Conservation (phyloP, 2,113 vertebrate species). For the Atherinomorus stipes region DNA sequence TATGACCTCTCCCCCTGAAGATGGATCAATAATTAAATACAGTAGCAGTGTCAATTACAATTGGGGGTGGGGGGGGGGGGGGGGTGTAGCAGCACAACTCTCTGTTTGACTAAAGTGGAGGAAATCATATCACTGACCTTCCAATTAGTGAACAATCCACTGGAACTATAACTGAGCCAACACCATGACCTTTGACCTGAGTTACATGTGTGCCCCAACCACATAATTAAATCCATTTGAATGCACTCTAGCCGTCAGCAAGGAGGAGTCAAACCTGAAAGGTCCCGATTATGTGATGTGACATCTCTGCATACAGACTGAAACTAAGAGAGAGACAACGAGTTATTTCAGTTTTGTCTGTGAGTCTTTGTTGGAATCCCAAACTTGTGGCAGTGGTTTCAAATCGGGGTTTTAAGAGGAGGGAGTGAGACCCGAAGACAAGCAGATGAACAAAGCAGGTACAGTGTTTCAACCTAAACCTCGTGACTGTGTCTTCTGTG, state of each 20-base stretch:
- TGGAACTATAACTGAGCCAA: not conserved
- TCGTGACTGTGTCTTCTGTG: constrained; percentile 22
- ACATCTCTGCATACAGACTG: constrained; percentile 37
- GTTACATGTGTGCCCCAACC: constrained; percentile 2
- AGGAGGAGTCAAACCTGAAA: constrained; percentile 63
- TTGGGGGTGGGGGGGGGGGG: too few relatives aligned
- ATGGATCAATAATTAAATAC: too few relatives aligned
- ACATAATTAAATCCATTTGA: constrained; percentile 43
- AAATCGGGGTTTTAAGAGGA: not conserved
- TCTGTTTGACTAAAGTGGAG: not conserved
- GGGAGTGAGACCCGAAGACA: not conserved
- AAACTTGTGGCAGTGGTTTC: constrained; percentile 12
- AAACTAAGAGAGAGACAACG: constrained; percentile 22
- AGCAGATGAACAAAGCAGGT: constrained; percentile 39
- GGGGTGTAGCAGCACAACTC: too few relatives aligned
- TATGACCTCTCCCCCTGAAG: too few relatives aligned
- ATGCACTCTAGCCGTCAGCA: constrained; percentile 49
- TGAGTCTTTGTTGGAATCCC: constrained; percentile 21
- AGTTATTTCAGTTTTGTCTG: constrained; percentile 25
- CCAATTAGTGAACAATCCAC: not conserved
- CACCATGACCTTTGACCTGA: constrained; percentile 3
- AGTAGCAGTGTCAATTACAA: too few relatives aligned
- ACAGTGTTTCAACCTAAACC: constrained; percentile 2
- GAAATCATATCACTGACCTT: not conserved
- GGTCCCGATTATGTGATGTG: constrained; percentile 59